Conservation (phyloP, 2,113 vertebrate genomes). For the Engystomops pustulosus region DNA sequence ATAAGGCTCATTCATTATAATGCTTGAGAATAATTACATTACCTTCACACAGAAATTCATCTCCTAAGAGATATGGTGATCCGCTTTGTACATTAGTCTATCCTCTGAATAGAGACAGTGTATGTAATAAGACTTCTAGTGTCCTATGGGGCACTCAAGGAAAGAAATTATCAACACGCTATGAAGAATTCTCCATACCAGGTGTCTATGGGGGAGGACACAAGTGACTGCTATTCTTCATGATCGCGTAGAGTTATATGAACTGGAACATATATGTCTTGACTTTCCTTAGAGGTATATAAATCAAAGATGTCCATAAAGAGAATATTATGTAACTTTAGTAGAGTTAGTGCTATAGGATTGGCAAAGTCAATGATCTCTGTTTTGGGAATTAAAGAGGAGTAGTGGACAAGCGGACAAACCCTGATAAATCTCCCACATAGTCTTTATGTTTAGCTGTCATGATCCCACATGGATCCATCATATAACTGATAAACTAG, state of each 20-base stretch:
- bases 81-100: constrained; percentile 6
- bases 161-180: constrained; percentile 20
- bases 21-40: constrained; percentile 21
- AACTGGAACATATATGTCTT: not conserved
- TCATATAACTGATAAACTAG: too few species aligned
- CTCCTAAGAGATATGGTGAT: constrained; percentile 16
- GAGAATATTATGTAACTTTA: not conserved
- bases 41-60: constrained; percentile 22
- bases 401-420: too few species aligned
- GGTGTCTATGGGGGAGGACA: not conserved
- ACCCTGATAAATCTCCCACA: too few species aligned
- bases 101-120: constrained; percentile 34
- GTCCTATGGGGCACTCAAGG: constrained; percentile 1
- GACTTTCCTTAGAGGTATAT: not conserved
- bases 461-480: not conserved
- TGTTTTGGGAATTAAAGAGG: too few species aligned
- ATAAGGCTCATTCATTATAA: constrained; percentile 24
- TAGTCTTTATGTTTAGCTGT: not conserved
- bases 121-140: not conserved
- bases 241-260: not conserved
- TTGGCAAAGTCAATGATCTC: too few species aligned
- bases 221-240: not conserved
- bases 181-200: constrained; percentile 24
- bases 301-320: not conserved
- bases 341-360: too few species aligned